phyloP scores from a whole-genome alignment of 2,888 invertebrate genomes.

The Buathra laborator region DNA sequence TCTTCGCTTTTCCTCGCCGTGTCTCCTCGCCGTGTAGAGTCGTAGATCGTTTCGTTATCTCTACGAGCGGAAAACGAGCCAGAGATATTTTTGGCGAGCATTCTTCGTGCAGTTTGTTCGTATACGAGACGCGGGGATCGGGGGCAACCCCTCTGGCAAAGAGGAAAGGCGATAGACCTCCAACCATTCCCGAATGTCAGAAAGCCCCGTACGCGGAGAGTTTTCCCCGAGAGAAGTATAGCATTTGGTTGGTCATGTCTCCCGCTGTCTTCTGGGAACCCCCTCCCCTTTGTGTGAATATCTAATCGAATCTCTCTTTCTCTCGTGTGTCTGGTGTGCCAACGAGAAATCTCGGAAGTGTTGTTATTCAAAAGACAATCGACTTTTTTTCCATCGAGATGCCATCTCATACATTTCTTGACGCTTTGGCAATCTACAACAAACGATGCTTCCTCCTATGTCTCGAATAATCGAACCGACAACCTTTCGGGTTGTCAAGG shows the following conservation, averaged over 20 bases:
- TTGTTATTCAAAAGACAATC: constrained; percentile 45
- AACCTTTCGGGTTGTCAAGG: not conserved
- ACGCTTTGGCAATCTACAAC: not conserved
- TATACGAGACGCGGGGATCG: constrained; percentile 12
- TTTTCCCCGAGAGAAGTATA: constrained; percentile 45
- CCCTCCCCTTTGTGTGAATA: constrained; percentile 52
- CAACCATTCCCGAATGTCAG: constrained; percentile 25
- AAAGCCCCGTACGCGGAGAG: constrained; percentile 57
- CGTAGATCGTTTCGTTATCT: constrained; percentile 69
- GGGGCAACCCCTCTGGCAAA: constrained; percentile 30
- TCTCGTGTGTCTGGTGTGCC: constrained; percentile 56
- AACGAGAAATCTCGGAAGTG: constrained; percentile 61
- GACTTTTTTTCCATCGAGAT: constrained; percentile 11
- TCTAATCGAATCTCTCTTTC: constrained; percentile 66
- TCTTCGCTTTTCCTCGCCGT: constrained; percentile 34
- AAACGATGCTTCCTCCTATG: not conserved
- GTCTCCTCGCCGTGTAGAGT: constrained; percentile 30
- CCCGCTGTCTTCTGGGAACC: constrained; percentile 14
- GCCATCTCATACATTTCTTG: not conserved
- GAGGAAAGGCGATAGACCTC: constrained; percentile 41
- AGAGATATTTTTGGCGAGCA: constrained; percentile 69
- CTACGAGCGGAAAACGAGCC: constrained; percentile 70
- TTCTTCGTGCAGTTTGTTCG: constrained; percentile 64
- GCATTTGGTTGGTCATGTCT: constrained; percentile 4
- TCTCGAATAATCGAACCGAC: not conserved